A percentile compares a stretch with the other conserved stretches of the same genome.
These are phyloP conservation scores for Propithecus deckenii DNA, from an alignment of 2,797 vertebrate genomes.

Conservation along the genomic window DNA sequence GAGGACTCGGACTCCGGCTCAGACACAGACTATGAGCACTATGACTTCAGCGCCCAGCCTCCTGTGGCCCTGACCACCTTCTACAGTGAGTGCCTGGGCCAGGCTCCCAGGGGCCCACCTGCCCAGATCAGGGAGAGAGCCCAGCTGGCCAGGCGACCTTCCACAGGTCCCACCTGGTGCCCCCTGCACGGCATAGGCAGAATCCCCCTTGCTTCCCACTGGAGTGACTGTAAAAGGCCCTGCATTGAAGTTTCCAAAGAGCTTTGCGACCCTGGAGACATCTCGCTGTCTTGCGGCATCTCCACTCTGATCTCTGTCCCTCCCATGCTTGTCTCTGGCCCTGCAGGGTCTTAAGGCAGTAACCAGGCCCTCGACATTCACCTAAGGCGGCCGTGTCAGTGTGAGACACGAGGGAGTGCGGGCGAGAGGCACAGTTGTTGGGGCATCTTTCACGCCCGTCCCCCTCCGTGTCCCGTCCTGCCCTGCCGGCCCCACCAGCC, in stretches of 20 bases:
- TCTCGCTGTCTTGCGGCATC: not conserved
- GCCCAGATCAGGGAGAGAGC: not conserved
- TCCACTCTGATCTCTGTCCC: not conserved
- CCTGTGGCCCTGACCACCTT: constrained; percentile 85
- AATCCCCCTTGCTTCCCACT: not conserved
- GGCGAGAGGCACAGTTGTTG: not conserved
- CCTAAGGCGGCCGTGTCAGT: not conserved
- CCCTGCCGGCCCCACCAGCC: not conserved
- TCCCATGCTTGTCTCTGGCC: not conserved
- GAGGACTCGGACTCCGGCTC: constrained; percentile 66
- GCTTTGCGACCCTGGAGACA: not conserved
- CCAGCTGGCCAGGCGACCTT: not conserved
- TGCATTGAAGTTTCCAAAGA: not conserved
- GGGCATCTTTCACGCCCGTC: accelerated
- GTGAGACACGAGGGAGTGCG: not conserved
- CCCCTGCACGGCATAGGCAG: accelerated
- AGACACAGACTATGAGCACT: constrained; percentile 83
- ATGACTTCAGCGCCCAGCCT: constrained; percentile 83
- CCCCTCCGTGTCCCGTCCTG: not conserved
- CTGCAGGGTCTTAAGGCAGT: not conserved
- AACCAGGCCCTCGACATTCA: not conserved
- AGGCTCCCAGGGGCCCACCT: not conserved
- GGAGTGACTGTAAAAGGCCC: not conserved
- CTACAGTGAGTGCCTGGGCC: constrained; percentile 81
- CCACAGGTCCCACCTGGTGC: accelerated